phyloP scores from a whole-genome alignment of 2,113 vertebrate genomes.

The Actenoides hombroni region DNA sequence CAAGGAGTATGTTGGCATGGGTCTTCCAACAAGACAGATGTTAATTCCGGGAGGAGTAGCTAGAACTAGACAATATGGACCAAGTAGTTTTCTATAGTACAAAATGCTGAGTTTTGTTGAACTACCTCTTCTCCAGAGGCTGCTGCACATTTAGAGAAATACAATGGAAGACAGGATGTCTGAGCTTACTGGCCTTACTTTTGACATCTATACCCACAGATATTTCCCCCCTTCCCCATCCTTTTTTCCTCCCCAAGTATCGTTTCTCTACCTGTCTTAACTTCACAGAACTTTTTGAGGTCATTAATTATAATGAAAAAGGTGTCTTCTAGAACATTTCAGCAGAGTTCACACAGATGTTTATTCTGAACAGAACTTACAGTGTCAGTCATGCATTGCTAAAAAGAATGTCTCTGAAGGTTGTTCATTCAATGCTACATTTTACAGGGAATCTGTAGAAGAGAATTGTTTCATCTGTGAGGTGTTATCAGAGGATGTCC shows the following conservation, averaged over 20 bases:
- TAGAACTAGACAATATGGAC: neutral
- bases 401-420: neutral
- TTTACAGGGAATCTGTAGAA: neutral
- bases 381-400: neutral
- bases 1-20: neutral
- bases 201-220: neutral
- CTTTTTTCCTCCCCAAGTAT: neutral
- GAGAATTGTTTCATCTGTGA: neutral
- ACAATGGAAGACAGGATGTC: neutral
- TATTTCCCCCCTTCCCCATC: neutral
- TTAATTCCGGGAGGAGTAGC: neutral
- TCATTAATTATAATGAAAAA: neutral
- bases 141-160: neutral
- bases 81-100: neutral
- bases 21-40: neutral
- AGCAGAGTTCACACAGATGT: neutral
- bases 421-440: neutral
- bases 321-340: neutral
- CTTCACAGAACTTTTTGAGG: neutral
- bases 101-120: neutral
- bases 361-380: neutral
- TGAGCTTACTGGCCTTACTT: neutral
- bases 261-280: neutral
- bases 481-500: neutral
- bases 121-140: neutral